phyloP scores from a whole-genome alignment of 1,140 invertebrate species.

The Pseudachorutes palmiensis region DNA sequence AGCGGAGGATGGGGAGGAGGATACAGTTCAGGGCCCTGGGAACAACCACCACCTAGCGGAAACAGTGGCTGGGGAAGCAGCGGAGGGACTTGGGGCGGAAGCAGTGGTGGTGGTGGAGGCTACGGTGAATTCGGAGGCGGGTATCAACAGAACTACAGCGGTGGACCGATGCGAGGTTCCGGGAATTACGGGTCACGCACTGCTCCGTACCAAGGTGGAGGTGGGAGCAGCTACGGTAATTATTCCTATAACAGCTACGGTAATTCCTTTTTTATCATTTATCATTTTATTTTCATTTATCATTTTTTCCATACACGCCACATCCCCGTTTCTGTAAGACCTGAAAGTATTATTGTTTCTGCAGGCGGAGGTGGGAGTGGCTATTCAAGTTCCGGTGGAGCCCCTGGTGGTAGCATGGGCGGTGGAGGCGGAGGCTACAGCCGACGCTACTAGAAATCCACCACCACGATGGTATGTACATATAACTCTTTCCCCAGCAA shows the following conservation, averaged over 20 bases:
- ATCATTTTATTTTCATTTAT: slow-evolving; percentile 18
- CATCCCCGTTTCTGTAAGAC: neutral
- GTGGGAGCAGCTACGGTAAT: slow-evolving; percentile 7
- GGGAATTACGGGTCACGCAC: slow-evolving; percentile 36
- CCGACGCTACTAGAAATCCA: slow-evolving; percentile 26
- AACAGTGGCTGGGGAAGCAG: slow-evolving; percentile 32
- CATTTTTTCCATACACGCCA: neutral
- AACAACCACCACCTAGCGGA: slow-evolving; percentile 24
- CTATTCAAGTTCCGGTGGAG: slow-evolving; percentile 20
- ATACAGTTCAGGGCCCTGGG: slow-evolving; percentile 35
- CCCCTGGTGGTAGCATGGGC: slow-evolving; percentile 22
- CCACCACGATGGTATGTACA: neutral
- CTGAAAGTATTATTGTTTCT: slow-evolving; percentile 1
- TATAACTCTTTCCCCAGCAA: too few species aligned
- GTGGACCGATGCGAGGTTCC: slow-evolving; percentile 37
- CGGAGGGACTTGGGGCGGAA: slow-evolving; percentile 32
- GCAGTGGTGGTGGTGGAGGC: slow-evolving; percentile 28
- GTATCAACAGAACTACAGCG: slow-evolving; percentile 39
- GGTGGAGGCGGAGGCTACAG: slow-evolving; percentile 35
- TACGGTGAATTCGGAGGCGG: slow-evolving; percentile 38
- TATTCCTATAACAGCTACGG: slow-evolving; percentile 7
- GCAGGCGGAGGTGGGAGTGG: slow-evolving; percentile 17
- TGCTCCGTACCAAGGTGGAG: slow-evolving; percentile 36
- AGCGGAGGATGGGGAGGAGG: slow-evolving; percentile 32
- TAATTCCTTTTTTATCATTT: slow-evolving; percentile 7